These are phyloP conservation scores for Drosophila grimshawi DNA, from an alignment of 1,140 invertebrate genomes.

Conservation along the genomic window DNA sequence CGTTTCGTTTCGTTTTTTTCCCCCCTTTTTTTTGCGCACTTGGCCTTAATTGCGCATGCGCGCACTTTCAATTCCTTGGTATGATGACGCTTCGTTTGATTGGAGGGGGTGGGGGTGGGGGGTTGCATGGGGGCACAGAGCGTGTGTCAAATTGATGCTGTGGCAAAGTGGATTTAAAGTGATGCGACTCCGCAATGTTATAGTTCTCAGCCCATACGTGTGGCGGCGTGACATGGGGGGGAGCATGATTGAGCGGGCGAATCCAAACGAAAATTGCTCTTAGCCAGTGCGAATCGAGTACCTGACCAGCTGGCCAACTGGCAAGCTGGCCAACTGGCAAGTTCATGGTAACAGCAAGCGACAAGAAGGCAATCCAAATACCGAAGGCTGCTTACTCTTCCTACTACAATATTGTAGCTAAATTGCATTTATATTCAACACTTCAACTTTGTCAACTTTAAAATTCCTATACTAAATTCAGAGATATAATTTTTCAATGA, in stretches of 20 bases:
- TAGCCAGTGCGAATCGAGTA: conserved; percentile 12
- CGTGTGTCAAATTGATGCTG: conserved; percentile 64
- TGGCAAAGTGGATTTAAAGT: conserved; percentile 55
- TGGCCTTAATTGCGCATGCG: conserved; percentile 78
- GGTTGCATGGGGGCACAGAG: neutral
- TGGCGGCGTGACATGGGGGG: neutral
- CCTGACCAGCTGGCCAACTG: conserved; percentile 22
- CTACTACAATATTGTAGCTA: too few species aligned
- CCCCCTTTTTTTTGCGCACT: conserved; percentile 56
- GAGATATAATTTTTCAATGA: too few species aligned
- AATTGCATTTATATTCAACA: too few species aligned
- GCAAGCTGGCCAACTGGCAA: conserved; percentile 40
- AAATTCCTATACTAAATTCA: too few species aligned
- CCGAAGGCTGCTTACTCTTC: conserved; percentile 12
- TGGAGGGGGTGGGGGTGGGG: neutral
- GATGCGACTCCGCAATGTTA: conserved; percentile 46
- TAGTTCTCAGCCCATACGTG: conserved; percentile 38
- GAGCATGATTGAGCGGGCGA: conserved; percentile 33
- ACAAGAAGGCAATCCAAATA: conserved; percentile 2
- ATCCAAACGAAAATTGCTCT: conserved; percentile 66
- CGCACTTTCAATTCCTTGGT: conserved; percentile 77
- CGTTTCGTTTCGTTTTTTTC: too few species aligned
- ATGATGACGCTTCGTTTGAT: conserved; percentile 28
- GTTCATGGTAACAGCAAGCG: conserved; percentile 33
- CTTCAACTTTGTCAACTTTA: too few species aligned